Percentiles rank a stretch among this genome's conserved stretches.
Evolutionary conservation across 2,797 vertebrate species (phyloP).

Genomic region (Crenichthys baileyi): DNA sequence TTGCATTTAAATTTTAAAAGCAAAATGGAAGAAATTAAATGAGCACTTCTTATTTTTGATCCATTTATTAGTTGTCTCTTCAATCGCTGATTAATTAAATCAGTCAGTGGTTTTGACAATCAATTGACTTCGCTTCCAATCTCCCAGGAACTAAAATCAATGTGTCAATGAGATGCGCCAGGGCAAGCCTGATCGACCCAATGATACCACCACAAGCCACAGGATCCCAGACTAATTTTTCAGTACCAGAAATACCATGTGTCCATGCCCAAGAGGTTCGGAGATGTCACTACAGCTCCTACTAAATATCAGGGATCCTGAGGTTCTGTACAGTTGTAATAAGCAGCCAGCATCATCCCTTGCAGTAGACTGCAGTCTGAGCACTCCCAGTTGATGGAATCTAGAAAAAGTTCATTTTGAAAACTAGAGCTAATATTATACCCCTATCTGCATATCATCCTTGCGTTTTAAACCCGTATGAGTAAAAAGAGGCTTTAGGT

Average conservation of each 20-base stretch:
- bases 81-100: not conserved
- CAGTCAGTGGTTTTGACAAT: constrained; percentile 6
- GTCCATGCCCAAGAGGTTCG: not conserved
- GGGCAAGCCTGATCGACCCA: not conserved
- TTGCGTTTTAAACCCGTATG: no score
- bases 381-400: not conserved
- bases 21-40: constrained; percentile 14
- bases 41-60: constrained; percentile 4
- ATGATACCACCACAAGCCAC: not conserved
- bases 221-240: not conserved
- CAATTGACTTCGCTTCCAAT: not conserved
- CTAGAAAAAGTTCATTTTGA: not conserved
- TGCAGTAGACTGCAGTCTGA: not conserved
- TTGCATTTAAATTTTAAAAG: constrained; percentile 28
- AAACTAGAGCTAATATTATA: not conserved
- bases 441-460: not conserved
- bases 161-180: not conserved
- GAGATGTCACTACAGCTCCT: not conserved
- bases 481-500: no score
- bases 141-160: not conserved
- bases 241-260: not conserved
- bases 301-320: not conserved
- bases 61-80: not conserved
- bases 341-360: not conserved
- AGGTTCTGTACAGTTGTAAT: not conserved